Evolutionary conservation across 64 coral and sea anemone species (phyloP).

Genomic region (Astreopora myriophthalma): DNA sequence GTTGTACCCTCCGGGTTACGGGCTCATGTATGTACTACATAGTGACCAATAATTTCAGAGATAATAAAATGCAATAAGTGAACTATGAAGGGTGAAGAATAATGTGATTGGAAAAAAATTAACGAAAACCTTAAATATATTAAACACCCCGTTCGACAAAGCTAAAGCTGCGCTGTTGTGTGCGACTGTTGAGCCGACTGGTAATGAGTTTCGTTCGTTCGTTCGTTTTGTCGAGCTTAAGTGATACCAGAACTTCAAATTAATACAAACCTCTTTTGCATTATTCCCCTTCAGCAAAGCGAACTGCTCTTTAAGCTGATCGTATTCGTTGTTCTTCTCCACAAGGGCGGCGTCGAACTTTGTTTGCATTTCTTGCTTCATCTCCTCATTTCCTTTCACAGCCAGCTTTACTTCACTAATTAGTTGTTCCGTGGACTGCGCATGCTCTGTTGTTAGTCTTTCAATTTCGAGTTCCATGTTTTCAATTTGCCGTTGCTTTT

Average conservation of each 20-base stretch:
- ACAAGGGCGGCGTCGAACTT: conserved; percentile 42
- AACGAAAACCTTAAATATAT: too few species aligned
- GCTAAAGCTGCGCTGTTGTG: too few species aligned
- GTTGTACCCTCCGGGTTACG: too few species aligned
- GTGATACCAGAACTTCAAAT: background rate
- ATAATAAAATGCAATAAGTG: too few species aligned
- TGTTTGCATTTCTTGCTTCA: conserved; percentile 38
- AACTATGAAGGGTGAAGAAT: too few species aligned
- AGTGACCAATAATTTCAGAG: too few species aligned
- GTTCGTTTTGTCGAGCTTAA: too few species aligned
- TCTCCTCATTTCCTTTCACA: conserved; percentile 50
- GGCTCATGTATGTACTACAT: too few species aligned
- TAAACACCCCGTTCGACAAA: too few species aligned
- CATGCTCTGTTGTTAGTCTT: background rate
- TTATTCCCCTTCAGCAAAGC: background rate
- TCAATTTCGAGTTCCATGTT: conserved; percentile 36
- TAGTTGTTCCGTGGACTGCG: background rate
- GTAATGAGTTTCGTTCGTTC: too few species aligned
- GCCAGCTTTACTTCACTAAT: background rate
- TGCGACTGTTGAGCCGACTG: too few species aligned
- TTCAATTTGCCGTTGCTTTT: conserved; percentile 35
- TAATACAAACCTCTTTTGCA: background rate
- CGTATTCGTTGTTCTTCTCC: conserved; percentile 58
- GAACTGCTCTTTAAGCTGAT: conserved; percentile 12
- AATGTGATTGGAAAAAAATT: too few species aligned